Evolutionary conservation across 2,113 vertebrate genomes (phyloP).

Genomic region (Isurus oxyrinchus): DNA sequence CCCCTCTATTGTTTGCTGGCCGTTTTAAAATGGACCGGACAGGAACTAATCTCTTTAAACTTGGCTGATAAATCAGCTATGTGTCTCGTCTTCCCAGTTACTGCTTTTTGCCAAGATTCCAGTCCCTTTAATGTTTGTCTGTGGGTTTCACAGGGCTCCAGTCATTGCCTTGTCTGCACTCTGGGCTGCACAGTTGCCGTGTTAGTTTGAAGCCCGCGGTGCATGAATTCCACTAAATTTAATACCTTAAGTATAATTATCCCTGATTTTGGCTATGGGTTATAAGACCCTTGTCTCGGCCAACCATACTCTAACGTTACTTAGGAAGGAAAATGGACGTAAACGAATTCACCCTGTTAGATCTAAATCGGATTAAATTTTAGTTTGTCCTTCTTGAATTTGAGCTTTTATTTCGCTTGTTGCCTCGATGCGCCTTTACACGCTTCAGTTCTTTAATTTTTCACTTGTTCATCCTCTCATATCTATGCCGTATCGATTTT

Average conservation of each 20-base stretch:
- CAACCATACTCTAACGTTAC: neutral
- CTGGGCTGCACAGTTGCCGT: neutral
- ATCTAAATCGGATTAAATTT: neutral
- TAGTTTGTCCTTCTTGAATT: neutral
- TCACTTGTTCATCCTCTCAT: neutral
- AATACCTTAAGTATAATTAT: neutral
- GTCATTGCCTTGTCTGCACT: neutral
- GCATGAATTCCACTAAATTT: neutral
- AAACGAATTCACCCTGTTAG: neutral
- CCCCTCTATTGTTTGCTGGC: neutral
- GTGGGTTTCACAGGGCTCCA: neutral
- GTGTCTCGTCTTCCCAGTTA: neutral
- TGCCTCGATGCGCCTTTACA: neutral
- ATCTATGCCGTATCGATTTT: neutral
- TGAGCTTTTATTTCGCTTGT: neutral
- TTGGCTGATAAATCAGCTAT: neutral
- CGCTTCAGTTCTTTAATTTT: neutral
- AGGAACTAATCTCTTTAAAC: neutral
- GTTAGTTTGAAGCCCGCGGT: neutral
- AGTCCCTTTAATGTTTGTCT: neutral
- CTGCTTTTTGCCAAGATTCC: neutral
- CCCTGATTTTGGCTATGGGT: neutral
- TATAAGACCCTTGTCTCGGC: neutral
- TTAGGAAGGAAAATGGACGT: neutral
- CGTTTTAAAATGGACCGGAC: neutral